Base-by-base conservation (phyloP, 1,140 invertebrate genomes). In the Megalopta genalis region DNA sequence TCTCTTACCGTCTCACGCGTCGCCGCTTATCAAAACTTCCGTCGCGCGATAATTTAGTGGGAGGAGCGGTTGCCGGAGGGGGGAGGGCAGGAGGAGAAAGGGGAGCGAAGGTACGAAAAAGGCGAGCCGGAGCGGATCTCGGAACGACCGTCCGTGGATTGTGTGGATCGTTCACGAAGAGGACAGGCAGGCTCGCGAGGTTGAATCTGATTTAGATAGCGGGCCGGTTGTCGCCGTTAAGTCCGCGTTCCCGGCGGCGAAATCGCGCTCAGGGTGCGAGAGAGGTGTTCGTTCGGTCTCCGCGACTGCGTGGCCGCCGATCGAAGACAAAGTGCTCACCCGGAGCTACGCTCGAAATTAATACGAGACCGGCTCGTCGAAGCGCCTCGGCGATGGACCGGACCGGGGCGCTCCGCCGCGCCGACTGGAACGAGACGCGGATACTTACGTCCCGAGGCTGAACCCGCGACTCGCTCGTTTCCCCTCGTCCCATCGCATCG, bases 311-410 rank as follows among this genome's bases (percentile, higher is more conserved):
- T 52, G 52, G 16, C 25, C 21, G 52, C 49, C 76, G 74, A 84
- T 84, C 54, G n/a, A 84, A 83, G 84, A 86, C 84, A 78, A 83
- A 86, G 70, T 75, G 81, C 9, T 59, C 52, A 79, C 67, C 68
- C 57, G 62, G 18, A 85, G 80, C 71, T 54, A 79, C 85, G 84
- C 80, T 82, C 81, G 74, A 87, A 88, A 89, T 90, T 90, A 90
- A 90, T 90, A 89, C 73, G 80, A 78, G 79, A 82, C 85, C 79
- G 87, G 85, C 88, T 89, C 85, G 84, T 79, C 74, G 64, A 32
- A 4, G 32, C 32, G 32, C 32, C 4, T 9, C 39, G 39, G 14
- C 42, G 42, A 46, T 46, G 25, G 64, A 23, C 67, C 27, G 64
- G n/a, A 52, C 57, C 25, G 65, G 32, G 32, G n/a, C 66, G 69